Percentiles rank a stretch among this genome's conserved stretches.
Evolutionary conservation across 2,113 vertebrate species (phyloP).

Genomic region (Osmerus eperlanus): DNA sequence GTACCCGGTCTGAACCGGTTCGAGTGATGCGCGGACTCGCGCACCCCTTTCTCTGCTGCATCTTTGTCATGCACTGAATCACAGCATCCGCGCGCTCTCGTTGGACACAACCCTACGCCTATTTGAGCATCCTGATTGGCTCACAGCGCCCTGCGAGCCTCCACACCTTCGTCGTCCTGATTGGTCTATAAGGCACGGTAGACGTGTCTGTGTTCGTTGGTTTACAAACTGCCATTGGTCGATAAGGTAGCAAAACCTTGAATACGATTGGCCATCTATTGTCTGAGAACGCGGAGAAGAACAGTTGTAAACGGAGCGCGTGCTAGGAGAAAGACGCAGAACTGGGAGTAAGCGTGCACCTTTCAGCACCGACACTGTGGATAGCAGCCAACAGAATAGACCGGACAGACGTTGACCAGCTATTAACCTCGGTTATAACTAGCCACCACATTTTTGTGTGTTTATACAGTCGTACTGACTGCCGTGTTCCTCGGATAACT

Average conservation of each 20-base stretch:
- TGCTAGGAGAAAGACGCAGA: slow-evolving; percentile 47
- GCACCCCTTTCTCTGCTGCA: slow-evolving; percentile 28
- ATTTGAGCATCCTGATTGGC: slow-evolving; percentile 52
- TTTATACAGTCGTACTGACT: slow-evolving; percentile 22
- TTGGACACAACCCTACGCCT: slow-evolving; percentile 4
- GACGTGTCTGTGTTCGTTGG: background rate
- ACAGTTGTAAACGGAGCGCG: slow-evolving; percentile 73
- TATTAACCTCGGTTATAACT: slow-evolving; percentile 24
- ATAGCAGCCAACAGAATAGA: slow-evolving; percentile 58
- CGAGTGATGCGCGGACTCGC: slow-evolving; percentile 63
- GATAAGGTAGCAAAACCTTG: slow-evolving; percentile 16
- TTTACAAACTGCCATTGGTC: slow-evolving; percentile 51
- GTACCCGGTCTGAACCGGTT: slow-evolving; percentile 81
- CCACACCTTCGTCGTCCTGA: slow-evolving; percentile 25
- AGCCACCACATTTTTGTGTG: slow-evolving; percentile 38
- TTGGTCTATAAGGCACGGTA: slow-evolving; percentile 25
- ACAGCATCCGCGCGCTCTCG: slow-evolving; percentile 44
- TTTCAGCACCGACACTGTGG: slow-evolving; percentile 71
- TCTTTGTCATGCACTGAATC: slow-evolving; percentile 46
- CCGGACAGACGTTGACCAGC: background rate
- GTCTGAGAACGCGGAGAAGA: slow-evolving; percentile 50
- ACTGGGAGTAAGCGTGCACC: slow-evolving; percentile 53
- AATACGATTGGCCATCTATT: slow-evolving; percentile 53
- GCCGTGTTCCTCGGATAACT: slow-evolving; percentile 34
- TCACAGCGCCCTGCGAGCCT: slow-evolving; percentile 32